These are phyloP conservation scores for Ornithoptera alexandrae DNA, from an alignment of 2,888 invertebrate genomes.

Conservation along the genomic window DNA sequence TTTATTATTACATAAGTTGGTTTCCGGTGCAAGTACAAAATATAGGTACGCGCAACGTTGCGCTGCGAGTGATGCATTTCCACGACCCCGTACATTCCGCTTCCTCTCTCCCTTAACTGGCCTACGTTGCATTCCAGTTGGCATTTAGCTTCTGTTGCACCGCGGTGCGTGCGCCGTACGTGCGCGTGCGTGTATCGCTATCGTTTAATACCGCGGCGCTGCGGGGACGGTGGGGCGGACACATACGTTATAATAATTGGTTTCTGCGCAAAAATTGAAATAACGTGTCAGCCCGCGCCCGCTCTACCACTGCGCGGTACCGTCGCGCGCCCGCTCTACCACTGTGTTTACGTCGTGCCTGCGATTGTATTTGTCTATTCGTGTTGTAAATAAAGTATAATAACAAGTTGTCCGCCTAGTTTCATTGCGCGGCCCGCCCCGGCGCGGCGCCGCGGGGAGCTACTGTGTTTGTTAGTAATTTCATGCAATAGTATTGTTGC, in stretches of 20 bases:
- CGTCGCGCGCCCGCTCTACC: too few relatives aligned
- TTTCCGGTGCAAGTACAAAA: conserved; percentile 22
- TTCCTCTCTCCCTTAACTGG: too few relatives aligned
- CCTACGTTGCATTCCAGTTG: too few relatives aligned
- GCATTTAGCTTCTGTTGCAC: background rate
- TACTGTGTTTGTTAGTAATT: conserved; percentile 6
- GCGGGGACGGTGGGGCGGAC: too few relatives aligned
- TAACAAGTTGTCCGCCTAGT: conserved; percentile 38
- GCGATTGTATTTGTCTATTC: conserved; percentile 57
- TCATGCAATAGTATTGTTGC: conserved; percentile 19
- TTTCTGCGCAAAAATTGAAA: background rate
- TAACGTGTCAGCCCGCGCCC: too few relatives aligned
- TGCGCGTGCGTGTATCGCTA: too few relatives aligned
- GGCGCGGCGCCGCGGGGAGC: background rate
- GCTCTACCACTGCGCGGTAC: too few relatives aligned
- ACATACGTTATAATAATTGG: too few relatives aligned
- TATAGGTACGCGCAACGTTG: background rate
- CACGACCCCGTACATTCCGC: too few relatives aligned
- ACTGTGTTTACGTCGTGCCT: too few relatives aligned
- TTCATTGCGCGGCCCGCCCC: background rate
- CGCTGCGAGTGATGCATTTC: background rate
- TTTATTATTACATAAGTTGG: conserved; percentile 15
- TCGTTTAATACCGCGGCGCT: too few relatives aligned
- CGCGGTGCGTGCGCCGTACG: background rate
- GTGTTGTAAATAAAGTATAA: conserved; percentile 65